A percentile compares a stretch with the other conserved stretches of the same genome.
phyloP scores from a whole-genome alignment of 2,113 vertebrate genomes.

The Heteronetta atricapilla region DNA sequence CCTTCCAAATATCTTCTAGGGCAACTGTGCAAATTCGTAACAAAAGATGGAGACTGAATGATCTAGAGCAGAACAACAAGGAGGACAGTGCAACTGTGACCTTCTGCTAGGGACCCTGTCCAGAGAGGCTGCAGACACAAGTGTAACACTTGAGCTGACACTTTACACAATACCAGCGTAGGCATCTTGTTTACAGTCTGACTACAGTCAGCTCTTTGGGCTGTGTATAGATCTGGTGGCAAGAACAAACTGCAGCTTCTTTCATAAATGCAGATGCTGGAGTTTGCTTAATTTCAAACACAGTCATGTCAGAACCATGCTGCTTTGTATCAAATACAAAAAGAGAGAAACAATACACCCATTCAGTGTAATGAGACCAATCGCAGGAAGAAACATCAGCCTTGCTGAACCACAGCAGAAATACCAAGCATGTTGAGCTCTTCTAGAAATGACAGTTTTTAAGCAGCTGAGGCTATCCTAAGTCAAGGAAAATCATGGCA shows the following conservation, averaged over 20 bases:
- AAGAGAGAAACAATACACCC: background rate
- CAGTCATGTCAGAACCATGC: slow-evolving; percentile 40
- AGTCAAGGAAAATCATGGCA: background rate
- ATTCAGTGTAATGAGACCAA: background rate
- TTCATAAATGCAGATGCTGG: slow-evolving; percentile 52
- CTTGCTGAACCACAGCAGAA: background rate
- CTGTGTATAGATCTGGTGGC: background rate
- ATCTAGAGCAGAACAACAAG: background rate
- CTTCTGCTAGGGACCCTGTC: background rate
- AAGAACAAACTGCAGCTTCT: slow-evolving; percentile 47
- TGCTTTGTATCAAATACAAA: slow-evolving; percentile 42
- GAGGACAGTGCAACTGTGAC: background rate
- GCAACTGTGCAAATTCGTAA: background rate
- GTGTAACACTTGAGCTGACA: background rate
- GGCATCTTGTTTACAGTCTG: background rate
- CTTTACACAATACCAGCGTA: background rate
- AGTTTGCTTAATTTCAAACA: slow-evolving; percentile 50
- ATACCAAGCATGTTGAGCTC: background rate
- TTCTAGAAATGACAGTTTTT: background rate
- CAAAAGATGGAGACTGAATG: background rate
- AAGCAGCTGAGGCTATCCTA: background rate
- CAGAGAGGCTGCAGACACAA: background rate
- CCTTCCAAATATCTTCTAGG: background rate
- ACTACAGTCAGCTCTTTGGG: background rate
- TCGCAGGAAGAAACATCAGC: background rate